These are phyloP conservation scores for Eucriotettix oculatus DNA, from an alignment of 2,888 invertebrate species.

Conservation along the genomic window DNA sequence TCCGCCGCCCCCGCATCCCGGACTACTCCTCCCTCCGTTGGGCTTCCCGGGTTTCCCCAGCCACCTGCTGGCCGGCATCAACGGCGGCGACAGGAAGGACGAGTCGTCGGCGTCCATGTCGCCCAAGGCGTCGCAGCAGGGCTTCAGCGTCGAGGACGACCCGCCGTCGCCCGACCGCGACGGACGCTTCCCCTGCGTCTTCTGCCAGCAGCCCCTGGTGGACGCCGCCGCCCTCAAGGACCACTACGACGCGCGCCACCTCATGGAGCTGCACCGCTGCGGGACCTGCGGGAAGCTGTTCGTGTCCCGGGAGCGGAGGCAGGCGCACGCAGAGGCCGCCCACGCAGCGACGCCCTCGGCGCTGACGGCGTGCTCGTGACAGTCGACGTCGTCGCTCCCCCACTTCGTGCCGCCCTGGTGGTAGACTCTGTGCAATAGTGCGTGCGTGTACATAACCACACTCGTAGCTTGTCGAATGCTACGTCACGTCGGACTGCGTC, in stretches of 20 bases:
- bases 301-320: slow-evolving; percentile 59
- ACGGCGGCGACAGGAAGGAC: slow-evolving; percentile 1
- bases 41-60: slow-evolving; percentile 36
- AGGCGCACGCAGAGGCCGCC: slow-evolving; percentile 40
- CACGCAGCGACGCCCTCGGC: neutral
- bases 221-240: slow-evolving; percentile 29
- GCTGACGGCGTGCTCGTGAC: neutral
- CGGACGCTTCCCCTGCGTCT: slow-evolving; percentile 49
- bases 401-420: no score
- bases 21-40: slow-evolving; percentile 28
- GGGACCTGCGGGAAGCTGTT: slow-evolving; percentile 65
- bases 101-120: slow-evolving; percentile 6
- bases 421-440: no score
- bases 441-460: no score
- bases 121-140: neutral
- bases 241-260: slow-evolving; percentile 54
- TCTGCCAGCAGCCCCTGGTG: slow-evolving; percentile 47
- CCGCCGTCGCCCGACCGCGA: slow-evolving; percentile 46
- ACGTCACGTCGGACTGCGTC: no score
- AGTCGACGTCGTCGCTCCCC: no score
- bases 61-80: slow-evolving; percentile 18
- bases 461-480: no score
- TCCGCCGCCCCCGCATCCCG: slow-evolving; percentile 32
- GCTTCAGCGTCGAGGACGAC: slow-evolving; percentile 38
- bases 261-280: slow-evolving; percentile 50